Evolutionary conservation across 2,797 vertebrate genomes (phyloP).

Genomic region (Propithecus deckenii): DNA sequence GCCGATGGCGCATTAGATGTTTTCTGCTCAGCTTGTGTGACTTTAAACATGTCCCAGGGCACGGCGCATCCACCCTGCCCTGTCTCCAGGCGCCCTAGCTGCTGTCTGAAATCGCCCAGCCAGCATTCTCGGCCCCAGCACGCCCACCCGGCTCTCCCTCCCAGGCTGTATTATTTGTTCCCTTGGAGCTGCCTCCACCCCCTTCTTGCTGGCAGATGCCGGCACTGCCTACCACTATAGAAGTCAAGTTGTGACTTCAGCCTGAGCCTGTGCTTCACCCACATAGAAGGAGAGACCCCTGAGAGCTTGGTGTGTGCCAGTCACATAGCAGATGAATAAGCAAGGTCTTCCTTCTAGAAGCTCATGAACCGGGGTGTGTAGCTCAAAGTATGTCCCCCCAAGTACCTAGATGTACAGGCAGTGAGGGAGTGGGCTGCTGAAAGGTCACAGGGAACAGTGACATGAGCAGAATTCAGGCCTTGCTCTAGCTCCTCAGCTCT

Average conservation of each 20-base stretch:
- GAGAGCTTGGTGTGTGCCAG: background rate
- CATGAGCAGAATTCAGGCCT: background rate
- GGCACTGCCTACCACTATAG: background rate
- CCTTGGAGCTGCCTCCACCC: background rate
- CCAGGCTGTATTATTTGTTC: background rate
- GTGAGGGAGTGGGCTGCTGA: background rate
- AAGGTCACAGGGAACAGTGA: background rate
- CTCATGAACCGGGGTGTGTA: background rate
- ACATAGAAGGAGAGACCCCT: background rate
- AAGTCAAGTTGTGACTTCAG: background rate
- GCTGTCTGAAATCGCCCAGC: conserved; percentile 48
- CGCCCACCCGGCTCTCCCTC: background rate
- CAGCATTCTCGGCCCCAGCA: conserved; percentile 13
- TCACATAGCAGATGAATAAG: background rate
- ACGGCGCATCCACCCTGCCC: background rate
- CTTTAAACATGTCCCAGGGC: conserved; percentile 30
- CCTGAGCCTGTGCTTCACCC: background rate
- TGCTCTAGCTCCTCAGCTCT: background rate
- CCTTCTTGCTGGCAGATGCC: conserved; percentile 5
- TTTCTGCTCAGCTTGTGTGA: background rate
- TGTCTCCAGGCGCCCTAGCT: background rate
- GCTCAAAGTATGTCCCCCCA: background rate
- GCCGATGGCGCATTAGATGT: background rate
- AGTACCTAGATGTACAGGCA: background rate
- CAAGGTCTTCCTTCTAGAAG: background rate